These are phyloP conservation scores for Brachypterus glaber DNA, from an alignment of 2,888 invertebrate genomes.

Conservation along the genomic window DNA sequence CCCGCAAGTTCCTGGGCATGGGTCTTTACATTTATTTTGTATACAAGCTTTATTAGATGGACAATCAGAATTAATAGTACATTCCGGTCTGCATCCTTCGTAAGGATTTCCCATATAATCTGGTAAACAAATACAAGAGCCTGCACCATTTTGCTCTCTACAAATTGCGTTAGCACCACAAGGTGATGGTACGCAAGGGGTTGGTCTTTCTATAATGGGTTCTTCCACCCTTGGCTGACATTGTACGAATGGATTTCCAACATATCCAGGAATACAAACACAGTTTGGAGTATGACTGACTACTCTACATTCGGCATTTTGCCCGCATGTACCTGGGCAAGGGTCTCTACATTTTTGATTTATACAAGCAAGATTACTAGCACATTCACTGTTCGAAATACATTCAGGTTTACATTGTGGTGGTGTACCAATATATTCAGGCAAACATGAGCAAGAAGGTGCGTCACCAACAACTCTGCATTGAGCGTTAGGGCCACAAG, in stretches of 20 bases:
- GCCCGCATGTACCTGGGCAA: constrained; percentile 62
- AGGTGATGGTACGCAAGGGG: constrained; percentile 53
- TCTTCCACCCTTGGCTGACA: constrained; percentile 1
- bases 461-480: constrained; percentile 47
- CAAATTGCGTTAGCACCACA: constrained; percentile 61
- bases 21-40: constrained; percentile 64
- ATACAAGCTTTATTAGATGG: constrained; percentile 59
- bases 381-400: constrained; percentile 60
- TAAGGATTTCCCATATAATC: constrained; percentile 67
- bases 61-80: constrained; percentile 59
- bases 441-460: constrained; percentile 63
- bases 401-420: constrained; percentile 69
- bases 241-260: constrained; percentile 21
- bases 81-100: constrained; percentile 66
- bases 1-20: constrained; percentile 68
- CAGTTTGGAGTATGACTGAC: constrained; percentile 74
- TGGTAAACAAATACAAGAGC: constrained; percentile 54
- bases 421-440: constrained; percentile 60
- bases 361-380: constrained; percentile 58
- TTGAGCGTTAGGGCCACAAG: constrained; percentile 72
- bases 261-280: constrained; percentile 53
- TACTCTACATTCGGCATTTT: constrained; percentile 62
- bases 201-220: constrained; percentile 25
- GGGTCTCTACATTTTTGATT: constrained; percentile 67
- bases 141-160: constrained; percentile 49